Conservation (phyloP, 2,888 invertebrate species). For the Rhagonycha fulva region DNA sequence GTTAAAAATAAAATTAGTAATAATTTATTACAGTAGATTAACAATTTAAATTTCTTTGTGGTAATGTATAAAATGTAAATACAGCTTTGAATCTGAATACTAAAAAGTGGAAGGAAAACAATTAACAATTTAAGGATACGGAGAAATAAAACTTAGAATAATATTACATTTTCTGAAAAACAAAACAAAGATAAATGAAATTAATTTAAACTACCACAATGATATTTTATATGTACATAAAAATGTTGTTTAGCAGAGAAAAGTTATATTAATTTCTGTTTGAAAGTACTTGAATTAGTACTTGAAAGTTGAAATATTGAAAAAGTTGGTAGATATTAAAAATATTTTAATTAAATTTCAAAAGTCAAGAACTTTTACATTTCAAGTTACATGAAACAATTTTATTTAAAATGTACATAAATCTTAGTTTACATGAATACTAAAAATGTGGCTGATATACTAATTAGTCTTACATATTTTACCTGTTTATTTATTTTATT, state of each 20-base stretch:
- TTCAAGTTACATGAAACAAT: not conserved
- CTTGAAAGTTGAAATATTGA: not conserved
- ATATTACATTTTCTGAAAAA: not conserved
- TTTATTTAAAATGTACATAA: not conserved
- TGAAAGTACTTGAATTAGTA: not conserved
- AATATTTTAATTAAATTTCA: not conserved
- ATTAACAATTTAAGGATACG: not conserved
- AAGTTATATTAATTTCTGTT: not conserved
- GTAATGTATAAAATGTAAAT: not conserved
- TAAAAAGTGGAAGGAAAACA: not conserved
- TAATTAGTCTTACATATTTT: not conserved
- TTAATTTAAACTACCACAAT: not conserved
- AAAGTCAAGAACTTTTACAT: not conserved
- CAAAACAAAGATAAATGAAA: not conserved
- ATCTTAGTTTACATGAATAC: not conserved
- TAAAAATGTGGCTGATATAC: not conserved
- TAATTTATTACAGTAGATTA: too few relatives aligned
- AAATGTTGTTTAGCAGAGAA: not conserved
- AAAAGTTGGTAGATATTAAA: not conserved
- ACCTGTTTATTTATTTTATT: not conserved
- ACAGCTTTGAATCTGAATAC: not conserved
- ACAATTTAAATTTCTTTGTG: too few relatives aligned
- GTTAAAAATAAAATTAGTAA: too few relatives aligned
- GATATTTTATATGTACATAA: not conserved
- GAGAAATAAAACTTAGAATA: not conserved